Evolutionary conservation across 2,797 vertebrate genomes (phyloP).

Genomic region (Nannoperca australis): DNA sequence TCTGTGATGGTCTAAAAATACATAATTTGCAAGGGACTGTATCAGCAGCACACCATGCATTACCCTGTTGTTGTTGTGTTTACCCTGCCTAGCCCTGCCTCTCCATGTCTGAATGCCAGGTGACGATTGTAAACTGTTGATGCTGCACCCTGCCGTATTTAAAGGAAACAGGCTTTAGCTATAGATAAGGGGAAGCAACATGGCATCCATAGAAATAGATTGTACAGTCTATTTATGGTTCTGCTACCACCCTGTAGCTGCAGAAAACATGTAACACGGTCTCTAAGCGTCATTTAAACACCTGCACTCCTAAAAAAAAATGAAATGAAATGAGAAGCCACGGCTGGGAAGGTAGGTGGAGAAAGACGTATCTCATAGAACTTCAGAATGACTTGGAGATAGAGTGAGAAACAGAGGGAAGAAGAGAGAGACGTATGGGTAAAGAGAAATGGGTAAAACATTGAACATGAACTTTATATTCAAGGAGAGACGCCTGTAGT

Average conservation of each 20-base stretch:
- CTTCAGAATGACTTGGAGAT: slow-evolving; percentile 9
- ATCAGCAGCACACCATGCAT: slow-evolving; percentile 31
- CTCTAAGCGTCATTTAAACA: slow-evolving; percentile 57
- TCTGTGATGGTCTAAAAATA: slow-evolving; percentile 54
- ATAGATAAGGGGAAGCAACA: slow-evolving; percentile 29
- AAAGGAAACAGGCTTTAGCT: slow-evolving; percentile 43
- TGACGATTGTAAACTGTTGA: slow-evolving; percentile 36
- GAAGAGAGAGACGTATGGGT: slow-evolving; percentile 5
- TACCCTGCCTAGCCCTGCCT: slow-evolving; percentile 21
- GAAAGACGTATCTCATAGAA: slow-evolving; percentile 35
- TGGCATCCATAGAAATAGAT: slow-evolving; percentile 33
- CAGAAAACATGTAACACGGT: slow-evolving; percentile 44
- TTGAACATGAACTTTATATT: slow-evolving; percentile 47
- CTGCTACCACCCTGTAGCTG: slow-evolving; percentile 45
- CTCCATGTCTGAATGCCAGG: slow-evolving; percentile 33
- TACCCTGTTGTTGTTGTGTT: slow-evolving; percentile 31
- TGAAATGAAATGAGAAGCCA: slow-evolving; percentile 43
- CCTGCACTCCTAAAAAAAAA: slow-evolving; percentile 43
- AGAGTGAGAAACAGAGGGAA: not conserved
- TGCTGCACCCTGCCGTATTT: slow-evolving; percentile 50
- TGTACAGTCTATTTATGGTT: slow-evolving; percentile 50
- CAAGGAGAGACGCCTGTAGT: slow-evolving; percentile 57
- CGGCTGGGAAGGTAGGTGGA: slow-evolving; percentile 9
- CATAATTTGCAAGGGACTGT: slow-evolving; percentile 8
- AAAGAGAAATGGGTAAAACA: slow-evolving; percentile 27